Evolutionary conservation across 2,113 vertebrate genomes (phyloP).

Genomic region (Elaphurus davidianus): DNA sequence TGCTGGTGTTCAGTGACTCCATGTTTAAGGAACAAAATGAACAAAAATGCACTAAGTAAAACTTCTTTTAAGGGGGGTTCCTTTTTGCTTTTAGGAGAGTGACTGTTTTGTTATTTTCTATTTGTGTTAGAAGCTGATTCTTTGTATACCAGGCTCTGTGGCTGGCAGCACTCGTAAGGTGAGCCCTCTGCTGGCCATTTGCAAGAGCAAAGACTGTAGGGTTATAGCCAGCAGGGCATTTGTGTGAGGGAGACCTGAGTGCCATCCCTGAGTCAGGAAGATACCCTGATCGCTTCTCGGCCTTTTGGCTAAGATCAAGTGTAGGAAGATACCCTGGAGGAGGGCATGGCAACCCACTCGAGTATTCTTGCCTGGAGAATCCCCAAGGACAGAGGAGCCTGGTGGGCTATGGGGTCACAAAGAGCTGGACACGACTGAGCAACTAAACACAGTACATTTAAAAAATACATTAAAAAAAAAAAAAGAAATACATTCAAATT

Average conservation of each 20-base stretch:
- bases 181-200: background rate
- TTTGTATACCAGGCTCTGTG: background rate
- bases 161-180: accelerated
- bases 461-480: background rate
- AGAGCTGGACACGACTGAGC: background rate
- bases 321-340: background rate
- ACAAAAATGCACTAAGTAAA: background rate
- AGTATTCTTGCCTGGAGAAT: background rate
- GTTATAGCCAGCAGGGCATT: background rate
- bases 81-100: background rate
- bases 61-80: background rate
- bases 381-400: background rate
- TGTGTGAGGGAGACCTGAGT: background rate
- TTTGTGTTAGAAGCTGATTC: background rate
- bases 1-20: background rate
- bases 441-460: background rate
- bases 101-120: background rate
- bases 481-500: background rate
- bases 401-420: background rate
- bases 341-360: background rate
- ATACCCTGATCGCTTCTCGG: no score
- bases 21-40: background rate
- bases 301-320: no score
- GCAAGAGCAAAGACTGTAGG: background rate
- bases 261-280: background rate